These are phyloP conservation scores for Dryobates pubescens DNA, from an alignment of 2,797 vertebrate genomes.

Conservation along the genomic window DNA sequence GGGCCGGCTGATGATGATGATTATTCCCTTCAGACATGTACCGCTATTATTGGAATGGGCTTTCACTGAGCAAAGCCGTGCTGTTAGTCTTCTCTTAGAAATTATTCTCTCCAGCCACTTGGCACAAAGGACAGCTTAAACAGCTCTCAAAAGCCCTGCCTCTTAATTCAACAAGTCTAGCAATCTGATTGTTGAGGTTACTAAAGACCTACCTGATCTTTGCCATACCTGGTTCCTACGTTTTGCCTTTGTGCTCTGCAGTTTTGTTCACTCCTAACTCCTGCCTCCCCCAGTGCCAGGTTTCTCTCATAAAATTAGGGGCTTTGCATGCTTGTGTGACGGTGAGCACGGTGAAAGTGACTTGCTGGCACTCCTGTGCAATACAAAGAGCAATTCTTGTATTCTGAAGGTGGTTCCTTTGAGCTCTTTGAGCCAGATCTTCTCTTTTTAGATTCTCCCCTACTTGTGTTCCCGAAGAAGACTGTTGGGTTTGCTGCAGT, in stretches of 20 bases:
- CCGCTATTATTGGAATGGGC: constrained; percentile 38
- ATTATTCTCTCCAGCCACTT: constrained; percentile 31
- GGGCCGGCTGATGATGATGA: constrained; percentile 4
- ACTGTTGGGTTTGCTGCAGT: neutral
- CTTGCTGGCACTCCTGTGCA: neutral
- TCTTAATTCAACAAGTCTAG: neutral
- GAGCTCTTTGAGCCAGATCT: neutral
- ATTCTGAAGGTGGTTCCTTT: neutral
- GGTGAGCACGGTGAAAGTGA: neutral
- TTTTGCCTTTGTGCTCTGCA: neutral
- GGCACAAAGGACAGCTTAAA: neutral
- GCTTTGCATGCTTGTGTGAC: neutral
- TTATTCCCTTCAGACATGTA: constrained; percentile 10
- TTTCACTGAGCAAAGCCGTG: constrained; percentile 13
- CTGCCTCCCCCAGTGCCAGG: neutral
- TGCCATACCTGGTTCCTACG: rapidly evolving
- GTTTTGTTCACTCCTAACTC: neutral
- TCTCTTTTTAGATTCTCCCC: neutral
- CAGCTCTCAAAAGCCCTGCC: neutral
- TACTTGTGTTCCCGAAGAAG: neutral
- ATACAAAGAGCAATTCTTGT: neutral
- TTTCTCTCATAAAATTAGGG: neutral
- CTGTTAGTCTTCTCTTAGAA: constrained; percentile 35
- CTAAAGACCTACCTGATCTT: neutral
- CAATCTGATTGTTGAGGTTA: constrained; percentile 2